Base-by-base conservation (phyloP, 2,888 invertebrate species). In the Epicampocera succincta region DNA sequence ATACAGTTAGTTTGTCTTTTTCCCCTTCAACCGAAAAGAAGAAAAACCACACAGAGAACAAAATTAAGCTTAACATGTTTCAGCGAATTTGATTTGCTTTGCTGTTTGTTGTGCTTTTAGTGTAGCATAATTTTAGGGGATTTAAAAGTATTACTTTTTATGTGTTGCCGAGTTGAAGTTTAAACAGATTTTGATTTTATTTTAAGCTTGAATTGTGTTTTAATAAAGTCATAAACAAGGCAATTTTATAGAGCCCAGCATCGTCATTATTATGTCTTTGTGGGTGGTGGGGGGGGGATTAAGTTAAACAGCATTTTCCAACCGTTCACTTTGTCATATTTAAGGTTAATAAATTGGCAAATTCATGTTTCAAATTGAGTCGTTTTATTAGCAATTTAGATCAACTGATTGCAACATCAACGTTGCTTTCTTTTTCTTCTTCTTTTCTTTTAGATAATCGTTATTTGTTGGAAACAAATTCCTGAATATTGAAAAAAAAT, bases 211-310 rank as follows among this genome's bases (percentile, higher is more conserved):
- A 72, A 52, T 68, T 52, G 33, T 40, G 52, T 74, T 73, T 71
- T 69, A 61, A 82, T 74, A 78, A 82, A 75, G 54, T 56, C 54
- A 74, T 74, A 78, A 82, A 82, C 74, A 73, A 56, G 25, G 33
- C 29, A 44, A 63, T 68, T 78, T 82, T 42, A 74, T 74, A 60
- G 17, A 78, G 65, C 50, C 58, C 46, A 48, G 13, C 29, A 58
- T 29, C 12, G n/a, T 13, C 48, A 40, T 40, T n/a, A 42, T 12
- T 11, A 56, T n/a, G n/a, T n/a, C n/a, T n/a, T 19, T 3, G 38
- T 25, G 38, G 9, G 19, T 54, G 42, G 25, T 42, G 38, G n/a
- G n/a, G n/a, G n/a, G n/a, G n/a, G n/a, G n/a, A n/a, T n/a, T n/a
- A n/a, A n/a, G n/a, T 38, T 69, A 33, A 54, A 42, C 17, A 29